Conservation (phyloP, 2,888 invertebrate genomes). For the Tetragonisca angustula region DNA sequence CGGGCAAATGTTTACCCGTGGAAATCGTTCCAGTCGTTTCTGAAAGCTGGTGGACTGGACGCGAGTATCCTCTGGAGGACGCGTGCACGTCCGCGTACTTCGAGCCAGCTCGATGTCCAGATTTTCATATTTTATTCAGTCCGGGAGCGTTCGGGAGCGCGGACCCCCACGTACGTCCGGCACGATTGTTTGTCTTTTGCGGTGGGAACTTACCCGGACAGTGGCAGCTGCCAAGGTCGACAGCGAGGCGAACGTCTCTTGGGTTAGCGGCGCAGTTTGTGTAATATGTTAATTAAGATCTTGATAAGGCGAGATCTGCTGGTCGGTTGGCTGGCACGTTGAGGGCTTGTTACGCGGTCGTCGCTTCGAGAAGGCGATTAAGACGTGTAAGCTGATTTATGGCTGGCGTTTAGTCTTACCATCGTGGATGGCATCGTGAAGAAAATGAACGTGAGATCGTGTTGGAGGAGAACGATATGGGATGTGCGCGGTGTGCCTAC, state of each 20-base stretch:
- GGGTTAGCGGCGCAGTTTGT: not conserved
- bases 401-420: not conserved
- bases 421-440: not conserved
- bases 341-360: not conserved
- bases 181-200: not conserved
- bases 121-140: conserved; percentile 17
- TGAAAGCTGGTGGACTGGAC: conserved; percentile 26
- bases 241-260: not conserved
- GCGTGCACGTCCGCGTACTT: too few species aligned
- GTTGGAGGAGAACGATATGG: too few species aligned
- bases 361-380: not conserved
- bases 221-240: not conserved
- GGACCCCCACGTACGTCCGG: too few species aligned
- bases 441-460: not conserved
- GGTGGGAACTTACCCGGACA: not conserved
- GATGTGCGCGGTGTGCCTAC: too few species aligned
- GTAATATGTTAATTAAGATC: conserved; percentile 24
- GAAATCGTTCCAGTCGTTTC: conserved; percentile 68
- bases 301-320: not conserved
- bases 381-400: conserved; percentile 12
- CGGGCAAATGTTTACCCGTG: conserved; percentile 65
- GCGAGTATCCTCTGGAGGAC: too few species aligned
- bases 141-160: too few species aligned
- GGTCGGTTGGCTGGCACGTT: not conserved
- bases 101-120: not conserved